Percentiles rank a stretch among this genome's conserved stretches.
These are phyloP conservation scores for Eubucco bourcierii DNA, from an alignment of 2,113 vertebrate genomes.

Conservation along the genomic window DNA sequence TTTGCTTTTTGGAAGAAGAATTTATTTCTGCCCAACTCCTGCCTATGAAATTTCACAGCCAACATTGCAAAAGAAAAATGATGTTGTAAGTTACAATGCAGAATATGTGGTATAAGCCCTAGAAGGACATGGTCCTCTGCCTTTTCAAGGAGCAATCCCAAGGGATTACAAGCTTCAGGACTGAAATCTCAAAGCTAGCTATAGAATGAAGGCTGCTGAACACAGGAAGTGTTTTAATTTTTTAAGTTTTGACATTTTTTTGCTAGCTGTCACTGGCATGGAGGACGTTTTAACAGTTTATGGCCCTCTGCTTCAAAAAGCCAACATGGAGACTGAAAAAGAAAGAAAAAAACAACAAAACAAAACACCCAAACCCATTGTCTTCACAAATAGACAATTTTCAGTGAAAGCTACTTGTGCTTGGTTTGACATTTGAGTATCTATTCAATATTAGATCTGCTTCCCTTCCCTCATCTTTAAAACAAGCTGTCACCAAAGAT, in stretches of 20 bases:
- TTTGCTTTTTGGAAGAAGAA: background rate
- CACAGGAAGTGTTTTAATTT: background rate
- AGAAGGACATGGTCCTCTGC: background rate
- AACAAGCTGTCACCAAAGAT: background rate
- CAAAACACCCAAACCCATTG: background rate
- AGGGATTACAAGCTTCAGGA: background rate
- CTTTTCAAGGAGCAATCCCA: background rate
- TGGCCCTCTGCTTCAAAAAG: background rate
- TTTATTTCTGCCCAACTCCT: background rate
- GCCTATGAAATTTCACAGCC: background rate
- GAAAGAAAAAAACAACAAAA: background rate
- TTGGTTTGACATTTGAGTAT: constrained; percentile 9
- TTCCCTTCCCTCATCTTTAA: background rate
- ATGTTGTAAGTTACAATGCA: background rate
- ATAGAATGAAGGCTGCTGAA: background rate
- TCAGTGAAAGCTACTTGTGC: background rate
- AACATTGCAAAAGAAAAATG: background rate
- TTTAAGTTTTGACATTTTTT: background rate
- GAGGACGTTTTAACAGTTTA: background rate
- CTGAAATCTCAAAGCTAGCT: background rate
- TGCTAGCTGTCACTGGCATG: background rate
- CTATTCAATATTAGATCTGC: background rate
- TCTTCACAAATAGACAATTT: constrained; percentile 22
- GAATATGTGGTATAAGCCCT: background rate
- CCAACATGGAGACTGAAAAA: background rate